A percentile compares a stretch with the other conserved stretches of the same genome.
Conservation (phyloP, 2,888 invertebrate species). For the Drosophila acutilabella region DNA sequence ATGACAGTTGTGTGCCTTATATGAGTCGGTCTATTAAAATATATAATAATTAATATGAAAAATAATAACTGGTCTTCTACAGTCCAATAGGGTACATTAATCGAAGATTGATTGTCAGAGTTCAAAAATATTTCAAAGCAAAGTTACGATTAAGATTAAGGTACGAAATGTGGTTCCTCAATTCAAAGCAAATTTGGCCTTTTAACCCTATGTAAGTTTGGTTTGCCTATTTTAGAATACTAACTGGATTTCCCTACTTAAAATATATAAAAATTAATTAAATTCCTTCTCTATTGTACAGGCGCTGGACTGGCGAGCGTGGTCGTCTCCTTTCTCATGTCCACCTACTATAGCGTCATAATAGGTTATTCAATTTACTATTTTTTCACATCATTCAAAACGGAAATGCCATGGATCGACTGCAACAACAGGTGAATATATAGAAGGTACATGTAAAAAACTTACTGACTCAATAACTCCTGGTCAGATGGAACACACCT, state of each 20-base stretch:
- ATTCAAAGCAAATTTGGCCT: no score
- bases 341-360: slow-evolving; percentile 97
- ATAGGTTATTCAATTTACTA: slow-evolving; percentile 97
- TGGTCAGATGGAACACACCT: slow-evolving; percentile 89
- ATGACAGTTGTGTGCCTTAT: no score
- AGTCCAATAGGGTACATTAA: no score
- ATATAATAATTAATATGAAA: no score
- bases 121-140: no score
- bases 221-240: no score
- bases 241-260: neutral
- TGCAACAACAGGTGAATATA: slow-evolving; percentile 89
- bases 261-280: neutral
- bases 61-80: no score
- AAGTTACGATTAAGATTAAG: no score
- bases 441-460: neutral
- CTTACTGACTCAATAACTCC: neutral
- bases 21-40: no score
- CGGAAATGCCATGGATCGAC: slow-evolving; percentile 95
- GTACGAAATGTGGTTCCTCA: no score
- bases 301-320: slow-evolving; percentile 97
- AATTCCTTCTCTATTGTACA: slow-evolving; percentile 85
- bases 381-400: slow-evolving; percentile 95
- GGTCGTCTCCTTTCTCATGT: slow-evolving; percentile 97
- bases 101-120: no score
- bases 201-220: no score